Percentiles rank a stretch among this genome's conserved stretches.
Conservation (phyloP, 2,113 vertebrate genomes). For the Pachycephala philippinensis region DNA sequence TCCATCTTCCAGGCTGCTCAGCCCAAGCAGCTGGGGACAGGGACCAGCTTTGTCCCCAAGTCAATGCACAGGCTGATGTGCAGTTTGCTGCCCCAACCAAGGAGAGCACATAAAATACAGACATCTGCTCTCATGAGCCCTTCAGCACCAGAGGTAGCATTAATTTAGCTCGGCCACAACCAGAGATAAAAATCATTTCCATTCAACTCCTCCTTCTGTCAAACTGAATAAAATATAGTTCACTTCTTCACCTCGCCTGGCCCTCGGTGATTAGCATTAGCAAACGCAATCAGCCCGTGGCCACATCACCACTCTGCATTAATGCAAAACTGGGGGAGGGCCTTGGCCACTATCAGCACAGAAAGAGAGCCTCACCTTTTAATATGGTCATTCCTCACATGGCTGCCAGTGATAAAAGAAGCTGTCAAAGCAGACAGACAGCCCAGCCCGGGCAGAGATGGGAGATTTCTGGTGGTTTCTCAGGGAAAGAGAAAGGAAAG, state of each 20-base stretch:
- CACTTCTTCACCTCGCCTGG: slow-evolving; percentile 28
- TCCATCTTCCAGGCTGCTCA: neutral
- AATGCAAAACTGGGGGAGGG: slow-evolving; percentile 22
- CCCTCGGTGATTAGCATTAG: slow-evolving; percentile 40
- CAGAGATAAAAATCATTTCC: slow-evolving; percentile 47
- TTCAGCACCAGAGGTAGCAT: slow-evolving; percentile 14
- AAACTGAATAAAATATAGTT: slow-evolving; percentile 42
- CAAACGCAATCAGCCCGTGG: slow-evolving; percentile 45
- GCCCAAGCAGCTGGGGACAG: neutral
- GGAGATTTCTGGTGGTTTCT: neutral
- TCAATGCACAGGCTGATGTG: neutral
- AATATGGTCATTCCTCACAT: slow-evolving; percentile 1
- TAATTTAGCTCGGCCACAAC: slow-evolving; percentile 33
- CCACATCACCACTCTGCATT: neutral
- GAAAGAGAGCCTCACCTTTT: neutral
- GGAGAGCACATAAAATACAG: neutral
- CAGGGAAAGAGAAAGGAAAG: neutral
- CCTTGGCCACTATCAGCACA: neutral
- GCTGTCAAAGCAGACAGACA: slow-evolving; percentile 13
- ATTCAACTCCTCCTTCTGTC: slow-evolving; percentile 48
- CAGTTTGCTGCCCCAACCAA: neutral
- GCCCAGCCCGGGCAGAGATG: neutral
- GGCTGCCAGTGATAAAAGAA: slow-evolving; percentile 22
- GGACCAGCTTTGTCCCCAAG: neutral
- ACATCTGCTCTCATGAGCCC: slow-evolving; percentile 41